Base-by-base conservation (phyloP, 2,113 vertebrate genomes). In the Chinchilla lanigera region DNA sequence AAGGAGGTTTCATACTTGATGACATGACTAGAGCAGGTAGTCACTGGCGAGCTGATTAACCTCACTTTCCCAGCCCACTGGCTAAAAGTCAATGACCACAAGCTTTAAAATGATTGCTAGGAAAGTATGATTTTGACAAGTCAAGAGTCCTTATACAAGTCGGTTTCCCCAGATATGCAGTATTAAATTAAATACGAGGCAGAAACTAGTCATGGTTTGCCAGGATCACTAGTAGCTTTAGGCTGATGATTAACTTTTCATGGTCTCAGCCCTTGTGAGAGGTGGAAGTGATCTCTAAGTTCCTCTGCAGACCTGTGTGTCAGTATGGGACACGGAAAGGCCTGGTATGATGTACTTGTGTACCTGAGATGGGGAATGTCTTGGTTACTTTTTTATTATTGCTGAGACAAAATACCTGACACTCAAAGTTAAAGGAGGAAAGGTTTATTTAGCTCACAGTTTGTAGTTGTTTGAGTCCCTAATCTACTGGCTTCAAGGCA, bases 81-180 rank as follows among this genome's bases (percentile, higher is more conserved):
- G 50, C 60, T 30, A 89, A 89, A 84, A 81, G 47, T 44, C 58
- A 60, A 20, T 50, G n/a, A 86, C 16, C 44, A n/a, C 94, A 94
- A 35, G 0, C 41, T 78, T 81, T 33, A 78, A 41, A 90, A 80
- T 19, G 17, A 8, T 38, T 75, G 19, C n/a, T 47, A 30, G 16
- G n/a, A 16, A 61, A 47, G 20, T 80, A 47, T 96, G 86, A 88
- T 94, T 92, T 71, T 82, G 54, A 87, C 50, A 97, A 67, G 50
- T 77, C 58, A 38, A 47, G 44, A 41, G 7, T 82, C 52, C 10
- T 69, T 52, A 44, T 54, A 96, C 61, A 78, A 67, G 26, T 12
- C 24, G 30, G 30, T 33, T 2, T 22, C 52, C 38, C 50, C 28
- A 78, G 58, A 4, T 63, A 17, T 5, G 11, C 12, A 24, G 11